phyloP scores from a whole-genome alignment of 2,797 vertebrate genomes.

The Hemibagrus guttatus region DNA sequence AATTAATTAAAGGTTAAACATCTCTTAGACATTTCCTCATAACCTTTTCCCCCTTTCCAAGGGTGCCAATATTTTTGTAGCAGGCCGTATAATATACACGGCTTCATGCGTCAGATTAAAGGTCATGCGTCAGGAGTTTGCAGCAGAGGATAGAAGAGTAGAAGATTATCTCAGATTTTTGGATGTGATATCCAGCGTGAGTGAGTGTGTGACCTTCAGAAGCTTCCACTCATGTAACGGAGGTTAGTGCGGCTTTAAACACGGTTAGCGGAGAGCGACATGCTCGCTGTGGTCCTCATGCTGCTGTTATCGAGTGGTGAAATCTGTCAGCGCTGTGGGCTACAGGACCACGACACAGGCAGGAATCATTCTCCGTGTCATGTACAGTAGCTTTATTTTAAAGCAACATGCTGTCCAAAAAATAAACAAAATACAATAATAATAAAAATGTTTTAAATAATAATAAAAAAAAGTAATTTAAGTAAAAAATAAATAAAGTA shows the following conservation, averaged over 20 bases:
- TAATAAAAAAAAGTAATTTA: too few species aligned
- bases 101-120: slow-evolving; percentile 11
- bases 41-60: not conserved
- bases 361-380: not conserved
- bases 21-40: not conserved
- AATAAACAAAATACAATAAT: too few species aligned
- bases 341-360: not conserved
- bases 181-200: not conserved
- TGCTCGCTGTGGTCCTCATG: slow-evolving; percentile 1
- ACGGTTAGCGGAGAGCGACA: slow-evolving; percentile 21
- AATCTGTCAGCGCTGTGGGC: slow-evolving; percentile 36
- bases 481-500: too few species aligned
- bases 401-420: not conserved
- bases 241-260: slow-evolving; percentile 61
- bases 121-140: slow-evolving; percentile 16
- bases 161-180: slow-evolving; percentile 17
- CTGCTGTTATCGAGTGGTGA: slow-evolving; percentile 46
- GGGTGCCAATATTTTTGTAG: slow-evolving; percentile 4
- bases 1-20: not conserved
- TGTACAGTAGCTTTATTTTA: not conserved
- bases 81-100: not conserved
- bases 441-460: too few species aligned
- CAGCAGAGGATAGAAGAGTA: not conserved
- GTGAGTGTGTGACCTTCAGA: slow-evolving; percentile 54
- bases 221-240: slow-evolving; percentile 70